Evolutionary conservation across 1,140 invertebrate genomes (phyloP), one percentile per base, ranked within the genome.

Genomic region (Brachionus paranguensis): DNA sequence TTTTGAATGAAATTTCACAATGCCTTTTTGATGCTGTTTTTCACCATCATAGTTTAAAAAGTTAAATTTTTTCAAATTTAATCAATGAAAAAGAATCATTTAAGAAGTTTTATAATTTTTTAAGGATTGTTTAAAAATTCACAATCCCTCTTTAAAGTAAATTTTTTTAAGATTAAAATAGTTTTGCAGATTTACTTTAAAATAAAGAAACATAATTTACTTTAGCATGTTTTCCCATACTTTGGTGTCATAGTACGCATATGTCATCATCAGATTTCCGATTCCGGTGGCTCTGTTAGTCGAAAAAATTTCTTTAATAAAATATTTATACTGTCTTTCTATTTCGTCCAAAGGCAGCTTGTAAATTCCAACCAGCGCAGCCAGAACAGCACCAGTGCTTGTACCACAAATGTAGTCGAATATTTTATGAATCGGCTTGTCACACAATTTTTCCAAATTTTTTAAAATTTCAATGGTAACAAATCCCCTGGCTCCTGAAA

Each of bases 341-440:
- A 92, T 91, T 85, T 93, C 91, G 29, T 92, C 90, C 24, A 94
- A 88, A 7, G 91, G 90, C 64, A 91, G 89, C 85, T 89, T 90
- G 85, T 92, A 89, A 60, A 91, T 60, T 55, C 88, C 89, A 3
- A 89, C 72, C 53, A 91, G 84, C n/a, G 86, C 85, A 20, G 89
- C 88, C 12, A 91, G 86, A 17, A 91, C 87, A 8, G 89, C 87
- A 8, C 95, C 95, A 3, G 95, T 96, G 87, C 94, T 95, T 12
- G 97, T 95, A 8, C 96, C 96, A 87, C 94, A 94, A 85, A 97
- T 93, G 85, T 94, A 94, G 89, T 97, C 96, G 90, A 97, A 97
- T 37, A 92, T 85, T 85, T 92, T 88, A 85, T 90, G 86, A 14
- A 92, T 88, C 20, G 87, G 88, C 85, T 92, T 91, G 1, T 93